Conservation (phyloP, 2,113 vertebrate genomes). For the Phylloscopus whistleri region DNA sequence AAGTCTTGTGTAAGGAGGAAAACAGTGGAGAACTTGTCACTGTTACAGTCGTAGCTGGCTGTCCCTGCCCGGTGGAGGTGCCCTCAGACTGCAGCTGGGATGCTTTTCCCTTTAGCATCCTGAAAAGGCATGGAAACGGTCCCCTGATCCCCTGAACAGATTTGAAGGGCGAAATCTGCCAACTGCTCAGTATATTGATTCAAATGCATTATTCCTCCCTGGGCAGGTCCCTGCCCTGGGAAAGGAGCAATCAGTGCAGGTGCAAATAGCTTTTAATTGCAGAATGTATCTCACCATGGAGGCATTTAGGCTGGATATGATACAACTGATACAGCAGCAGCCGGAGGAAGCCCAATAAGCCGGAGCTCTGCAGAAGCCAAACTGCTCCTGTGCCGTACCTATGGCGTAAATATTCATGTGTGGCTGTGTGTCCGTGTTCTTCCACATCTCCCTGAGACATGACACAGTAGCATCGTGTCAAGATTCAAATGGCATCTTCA, state of each 20-base stretch:
- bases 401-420: not conserved
- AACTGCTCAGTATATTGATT: conserved; percentile 41
- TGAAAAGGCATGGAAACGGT: not conserved
- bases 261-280: conserved; percentile 68
- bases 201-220: conserved; percentile 38
- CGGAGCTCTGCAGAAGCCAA: not conserved
- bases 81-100: not conserved
- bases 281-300: conserved; percentile 47
- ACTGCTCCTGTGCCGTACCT: not conserved
- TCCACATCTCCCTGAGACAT: not conserved
- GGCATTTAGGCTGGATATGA: conserved; percentile 41
- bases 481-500: not conserved
- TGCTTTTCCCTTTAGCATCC: not conserved
- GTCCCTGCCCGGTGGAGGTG: not conserved
- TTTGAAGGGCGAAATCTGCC: conserved; percentile 42
- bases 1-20: not conserved
- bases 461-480: not conserved
- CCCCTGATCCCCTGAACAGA: conserved; percentile 27
- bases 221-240: conserved; percentile 29
- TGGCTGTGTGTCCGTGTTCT: not conserved
- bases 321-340: not conserved
- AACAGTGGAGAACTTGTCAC: not conserved
- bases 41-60: not conserved
- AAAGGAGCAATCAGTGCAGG: conserved; percentile 53
- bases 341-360: not conserved